Evolutionary conservation across 2,888 invertebrate species (phyloP), one percentile per base, ranked within the genome.

Genomic region (Tribolium freemani): DNA sequence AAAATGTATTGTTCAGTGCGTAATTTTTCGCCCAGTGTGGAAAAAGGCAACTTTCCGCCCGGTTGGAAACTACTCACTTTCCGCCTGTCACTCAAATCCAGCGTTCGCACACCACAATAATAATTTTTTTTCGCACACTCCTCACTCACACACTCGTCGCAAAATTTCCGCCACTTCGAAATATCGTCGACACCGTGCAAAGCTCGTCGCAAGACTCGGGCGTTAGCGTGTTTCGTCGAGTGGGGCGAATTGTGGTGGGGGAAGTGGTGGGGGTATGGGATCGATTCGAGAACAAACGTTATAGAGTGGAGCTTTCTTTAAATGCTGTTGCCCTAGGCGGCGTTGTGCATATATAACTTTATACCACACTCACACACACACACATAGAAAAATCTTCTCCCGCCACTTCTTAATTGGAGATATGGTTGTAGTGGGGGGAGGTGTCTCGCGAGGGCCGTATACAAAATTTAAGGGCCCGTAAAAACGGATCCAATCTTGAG

Each of bases 321-420:
- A 75, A 75, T 76, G 70, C 64, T 74, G 76, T 77, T 77, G 71
- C 69, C 77, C 77, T 78, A 77, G 78, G 75, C 74, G 66, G 53
- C 60, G 60, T 46, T 70, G 67, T 71, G 72, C 69, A 74, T 72
- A 73, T 71, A 75, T 73, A 75, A 71, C 69, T 70, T 48, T 10
- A 26, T 58, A 64, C 26, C 46, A 50, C 63, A 75, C 72, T 73
- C 74, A 75, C 73, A 74, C 74, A 51, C 46, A 50, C 63, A 75
- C 72, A 74, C 74, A 75, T 72, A 74, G 71, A 51, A 38, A 53
- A 44, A 64, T 51, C 38, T 53, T 45, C 46, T 2, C 20, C 54
- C 30, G 5, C 26, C 46, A 5, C 10, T 10, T 10, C 48, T 46
- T 46, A 48, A 46, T 64, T 51, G 10, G 48, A 31, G 58, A 48